Conservation (phyloP, 2,888 invertebrate genomes). For the Drosophila recens region DNA sequence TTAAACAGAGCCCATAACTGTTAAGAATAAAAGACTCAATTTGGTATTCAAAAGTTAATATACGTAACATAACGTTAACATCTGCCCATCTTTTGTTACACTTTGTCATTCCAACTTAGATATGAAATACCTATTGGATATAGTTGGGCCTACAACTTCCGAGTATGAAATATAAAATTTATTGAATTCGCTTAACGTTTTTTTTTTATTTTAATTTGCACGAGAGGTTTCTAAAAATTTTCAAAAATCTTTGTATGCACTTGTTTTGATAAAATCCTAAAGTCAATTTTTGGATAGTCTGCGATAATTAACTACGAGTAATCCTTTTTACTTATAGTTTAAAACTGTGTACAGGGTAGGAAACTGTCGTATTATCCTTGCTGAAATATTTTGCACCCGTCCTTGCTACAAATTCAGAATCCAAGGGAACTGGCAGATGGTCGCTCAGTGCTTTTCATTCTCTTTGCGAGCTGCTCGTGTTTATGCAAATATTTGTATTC, state of each 20-base stretch:
- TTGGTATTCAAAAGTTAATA: conserved; percentile 1
- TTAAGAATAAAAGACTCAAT: neutral
- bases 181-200: neutral
- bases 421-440: conserved; percentile 51
- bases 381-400: neutral
- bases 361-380: neutral
- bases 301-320: neutral
- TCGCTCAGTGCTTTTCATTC: conserved; percentile 43
- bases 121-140: neutral
- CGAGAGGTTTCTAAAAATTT: neutral
- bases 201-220: neutral
- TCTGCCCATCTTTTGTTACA: neutral
- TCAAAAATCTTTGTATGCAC: no score
- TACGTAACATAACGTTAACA: neutral
- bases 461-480: conserved; percentile 55
- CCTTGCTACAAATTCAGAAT: conserved; percentile 12
- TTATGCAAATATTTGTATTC: conserved; percentile 82
- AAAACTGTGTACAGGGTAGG: conserved; percentile 19
- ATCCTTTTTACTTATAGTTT: neutral
- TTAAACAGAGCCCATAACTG: neutral
- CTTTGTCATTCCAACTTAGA: neutral
- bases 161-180: neutral
- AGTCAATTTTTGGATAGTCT: neutral
- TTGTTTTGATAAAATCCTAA: no score
- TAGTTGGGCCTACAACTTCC: neutral